These are phyloP conservation scores for Alsophila aescularia DNA, from an alignment of 2,888 invertebrate species.

Conservation along the genomic window DNA sequence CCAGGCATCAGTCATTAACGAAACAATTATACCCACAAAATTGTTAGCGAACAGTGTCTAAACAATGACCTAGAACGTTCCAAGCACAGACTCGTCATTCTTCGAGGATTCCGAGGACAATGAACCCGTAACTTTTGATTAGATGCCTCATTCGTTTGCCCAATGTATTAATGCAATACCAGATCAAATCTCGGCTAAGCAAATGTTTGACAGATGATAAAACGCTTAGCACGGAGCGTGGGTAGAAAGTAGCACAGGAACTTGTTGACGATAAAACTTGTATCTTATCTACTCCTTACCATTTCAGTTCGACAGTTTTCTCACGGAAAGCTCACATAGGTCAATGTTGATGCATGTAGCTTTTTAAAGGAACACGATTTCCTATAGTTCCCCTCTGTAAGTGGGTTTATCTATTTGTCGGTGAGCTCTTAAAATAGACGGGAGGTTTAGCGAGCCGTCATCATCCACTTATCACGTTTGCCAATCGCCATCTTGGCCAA, in stretches of 20 bases:
- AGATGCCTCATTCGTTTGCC: conserved; percentile 46
- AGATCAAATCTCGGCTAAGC: conserved; percentile 67
- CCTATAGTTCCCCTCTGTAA: conserved; percentile 4
- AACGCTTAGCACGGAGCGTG: conserved; percentile 52
- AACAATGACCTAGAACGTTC: conserved; percentile 45
- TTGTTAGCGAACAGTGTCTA: conserved; percentile 68
- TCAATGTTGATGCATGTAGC: conserved; percentile 13
- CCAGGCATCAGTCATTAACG: conserved; percentile 61
- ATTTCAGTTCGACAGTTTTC: conserved; percentile 47
- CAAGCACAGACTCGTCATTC: conserved; percentile 26
- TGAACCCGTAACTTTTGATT: conserved; percentile 41
- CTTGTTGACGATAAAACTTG: conserved; percentile 55
- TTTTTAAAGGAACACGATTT: conserved; percentile 33
- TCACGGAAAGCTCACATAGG: conserved; percentile 36
- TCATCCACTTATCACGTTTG: conserved; percentile 79
- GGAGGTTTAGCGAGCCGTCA: conserved; percentile 60
- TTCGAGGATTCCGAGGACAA: conserved; percentile 26
- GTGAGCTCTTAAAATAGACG: conserved; percentile 52
- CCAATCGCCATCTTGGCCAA: conserved; percentile 75
- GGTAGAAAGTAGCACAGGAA: conserved; percentile 63
- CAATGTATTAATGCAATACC: conserved; percentile 45
- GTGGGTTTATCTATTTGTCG: conserved; percentile 29
- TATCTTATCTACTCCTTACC: conserved; percentile 59
- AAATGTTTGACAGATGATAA: conserved; percentile 73
- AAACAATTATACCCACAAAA: conserved; percentile 67